phyloP scores from a whole-genome alignment of 2,113 vertebrate species.

The Odocoileus hemionus region DNA sequence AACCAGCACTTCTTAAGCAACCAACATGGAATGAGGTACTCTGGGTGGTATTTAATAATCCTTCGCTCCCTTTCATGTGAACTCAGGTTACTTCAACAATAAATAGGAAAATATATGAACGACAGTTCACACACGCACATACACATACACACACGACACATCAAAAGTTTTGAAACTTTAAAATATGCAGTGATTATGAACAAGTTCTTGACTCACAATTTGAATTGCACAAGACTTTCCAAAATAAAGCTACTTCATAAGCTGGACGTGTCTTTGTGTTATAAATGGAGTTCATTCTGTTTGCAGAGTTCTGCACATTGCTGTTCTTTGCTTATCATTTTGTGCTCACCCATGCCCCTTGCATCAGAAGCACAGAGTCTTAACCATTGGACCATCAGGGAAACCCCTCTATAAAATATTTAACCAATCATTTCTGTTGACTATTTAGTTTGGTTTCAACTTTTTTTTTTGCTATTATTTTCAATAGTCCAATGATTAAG shows the following conservation, averaged over 20 bases:
- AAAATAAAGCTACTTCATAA: neutral
- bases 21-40: fast-evolving
- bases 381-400: neutral
- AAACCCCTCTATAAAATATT: neutral
- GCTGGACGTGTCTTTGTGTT: neutral
- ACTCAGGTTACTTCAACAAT: neutral
- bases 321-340: neutral
- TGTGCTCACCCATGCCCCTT: neutral
- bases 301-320: neutral
- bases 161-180: slow-evolving; percentile 20
- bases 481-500: neutral
- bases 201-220: neutral
- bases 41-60: neutral
- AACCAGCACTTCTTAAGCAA: neutral
- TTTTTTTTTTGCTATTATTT: neutral
- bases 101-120: neutral
- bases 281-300: neutral
- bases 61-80: neutral
- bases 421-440: neutral
- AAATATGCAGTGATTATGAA: slow-evolving; percentile 4
- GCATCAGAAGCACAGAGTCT: neutral
- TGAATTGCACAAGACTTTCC: slow-evolving; percentile 8
- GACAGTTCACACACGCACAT: neutral
- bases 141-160: neutral
- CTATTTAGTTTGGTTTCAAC: neutral